Conservation (phyloP, 2,113 vertebrate species). For the Cavia aperea region DNA sequence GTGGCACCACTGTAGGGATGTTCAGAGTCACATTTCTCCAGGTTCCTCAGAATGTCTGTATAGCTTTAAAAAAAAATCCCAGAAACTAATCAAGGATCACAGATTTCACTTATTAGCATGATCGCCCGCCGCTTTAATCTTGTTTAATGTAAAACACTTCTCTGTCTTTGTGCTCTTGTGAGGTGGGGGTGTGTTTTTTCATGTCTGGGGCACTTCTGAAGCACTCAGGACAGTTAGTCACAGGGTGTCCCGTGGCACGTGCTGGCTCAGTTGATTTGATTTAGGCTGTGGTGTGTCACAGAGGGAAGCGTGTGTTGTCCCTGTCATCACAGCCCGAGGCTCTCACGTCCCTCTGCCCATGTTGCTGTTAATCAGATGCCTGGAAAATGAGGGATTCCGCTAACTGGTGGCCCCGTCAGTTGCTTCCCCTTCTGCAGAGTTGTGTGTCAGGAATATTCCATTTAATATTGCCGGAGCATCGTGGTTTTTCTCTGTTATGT, state of each 20-base stretch:
- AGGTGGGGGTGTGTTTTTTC: neutral
- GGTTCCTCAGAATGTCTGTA: neutral
- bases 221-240: neutral
- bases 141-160: neutral
- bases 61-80: neutral
- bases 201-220: neutral
- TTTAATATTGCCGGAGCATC: neutral
- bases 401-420: accelerated
- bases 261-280: neutral
- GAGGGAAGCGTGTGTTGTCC: neutral
- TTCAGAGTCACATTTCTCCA: neutral
- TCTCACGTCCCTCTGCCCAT: accelerated
- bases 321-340: accelerated
- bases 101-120: neutral
- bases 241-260: accelerated
- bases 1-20: neutral
- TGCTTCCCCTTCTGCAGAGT: neutral
- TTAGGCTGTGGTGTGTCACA: accelerated
- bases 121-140: neutral
- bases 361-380: accelerated
- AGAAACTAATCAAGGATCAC: neutral
- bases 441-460: accelerated
- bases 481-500: accelerated
- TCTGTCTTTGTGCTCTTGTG: neutral
- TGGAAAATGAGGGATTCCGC: neutral